Percentiles rank a stretch among this genome's conserved stretches.
Evolutionary conservation across 1,140 invertebrate species (phyloP).

Genomic region (Drosophila melanica): DNA sequence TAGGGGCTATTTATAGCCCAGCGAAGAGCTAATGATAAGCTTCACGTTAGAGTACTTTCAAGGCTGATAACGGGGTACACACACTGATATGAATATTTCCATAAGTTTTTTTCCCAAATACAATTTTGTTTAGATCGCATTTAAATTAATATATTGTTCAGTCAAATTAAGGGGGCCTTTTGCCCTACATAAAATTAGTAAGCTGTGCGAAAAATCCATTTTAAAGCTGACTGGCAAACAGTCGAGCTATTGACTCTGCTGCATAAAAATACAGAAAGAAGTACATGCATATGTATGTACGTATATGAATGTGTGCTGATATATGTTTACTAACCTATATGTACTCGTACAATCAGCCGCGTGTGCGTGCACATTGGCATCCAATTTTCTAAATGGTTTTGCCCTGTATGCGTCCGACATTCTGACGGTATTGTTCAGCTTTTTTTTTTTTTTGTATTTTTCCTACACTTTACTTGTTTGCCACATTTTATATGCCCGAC

Average conservation of each 20-base stretch:
- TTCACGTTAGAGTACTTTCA: constrained; percentile 20
- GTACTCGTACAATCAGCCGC: constrained; percentile 17
- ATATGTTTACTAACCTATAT: not conserved
- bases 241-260: constrained; percentile 35
- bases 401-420: constrained; percentile 18
- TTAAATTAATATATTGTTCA: no score
- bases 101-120: not conserved
- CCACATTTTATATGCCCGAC: constrained; percentile 12
- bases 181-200: constrained; percentile 62
- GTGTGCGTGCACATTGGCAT: constrained; percentile 43
- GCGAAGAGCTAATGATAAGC: constrained; percentile 47
- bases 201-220: constrained; percentile 11
- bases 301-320: not conserved
- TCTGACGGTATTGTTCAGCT: not conserved
- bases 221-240: constrained; percentile 31
- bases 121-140: not conserved
- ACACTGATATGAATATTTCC: not conserved
- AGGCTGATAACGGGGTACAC: constrained; percentile 43
- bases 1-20: constrained; percentile 30
- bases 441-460: constrained; percentile 29
- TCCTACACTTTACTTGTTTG: constrained; percentile 46
- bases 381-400: constrained; percentile 69
- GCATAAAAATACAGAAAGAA: constrained; percentile 17
- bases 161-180: not conserved
- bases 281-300: not conserved